These are phyloP conservation scores for Spinus pinus DNA, from an alignment of 2,797 vertebrate genomes.

Conservation along the genomic window DNA sequence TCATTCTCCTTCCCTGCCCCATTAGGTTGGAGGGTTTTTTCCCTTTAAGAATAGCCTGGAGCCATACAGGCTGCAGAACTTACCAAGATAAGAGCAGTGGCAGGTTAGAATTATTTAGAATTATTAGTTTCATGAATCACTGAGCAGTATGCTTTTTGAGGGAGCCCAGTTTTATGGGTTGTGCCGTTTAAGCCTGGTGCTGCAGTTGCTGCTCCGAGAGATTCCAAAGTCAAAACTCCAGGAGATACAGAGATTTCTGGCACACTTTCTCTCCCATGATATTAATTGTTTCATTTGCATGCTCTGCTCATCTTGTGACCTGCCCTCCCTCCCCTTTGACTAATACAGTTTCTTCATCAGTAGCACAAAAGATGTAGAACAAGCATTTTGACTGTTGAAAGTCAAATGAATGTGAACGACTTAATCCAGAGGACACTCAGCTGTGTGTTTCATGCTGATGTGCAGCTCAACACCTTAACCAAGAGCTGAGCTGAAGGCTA, in stretches of 20 bases:
- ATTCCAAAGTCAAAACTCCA: conserved; percentile 1
- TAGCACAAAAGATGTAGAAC: conserved; percentile 57
- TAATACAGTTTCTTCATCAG: background rate
- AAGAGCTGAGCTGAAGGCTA: background rate
- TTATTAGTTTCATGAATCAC: conserved; percentile 43
- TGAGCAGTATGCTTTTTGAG: background rate
- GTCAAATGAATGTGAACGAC: conserved; percentile 52
- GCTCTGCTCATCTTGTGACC: conserved; percentile 30
- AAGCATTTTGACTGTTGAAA: conserved; percentile 60
- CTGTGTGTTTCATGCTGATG: background rate
- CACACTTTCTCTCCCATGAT: background rate
- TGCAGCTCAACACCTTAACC: background rate
- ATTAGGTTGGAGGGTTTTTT: background rate
- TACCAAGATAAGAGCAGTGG: conserved; percentile 1
- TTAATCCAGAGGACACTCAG: conserved; percentile 8
- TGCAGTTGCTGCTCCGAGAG: background rate
- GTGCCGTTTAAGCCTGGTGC: background rate
- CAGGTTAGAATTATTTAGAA: conserved; percentile 36
- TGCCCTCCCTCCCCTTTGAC: conserved; percentile 47
- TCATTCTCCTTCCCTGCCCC: conserved; percentile 21
- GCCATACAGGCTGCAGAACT: background rate
- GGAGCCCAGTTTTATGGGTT: background rate
- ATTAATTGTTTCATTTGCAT: conserved; percentile 50
- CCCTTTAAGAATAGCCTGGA: conserved; percentile 27
- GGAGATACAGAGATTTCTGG: background rate